A percentile compares a stretch with the other conserved stretches of the same genome.
Evolutionary conservation across 2,797 vertebrate species (phyloP).

Genomic region (Synanceia verrucosa): DNA sequence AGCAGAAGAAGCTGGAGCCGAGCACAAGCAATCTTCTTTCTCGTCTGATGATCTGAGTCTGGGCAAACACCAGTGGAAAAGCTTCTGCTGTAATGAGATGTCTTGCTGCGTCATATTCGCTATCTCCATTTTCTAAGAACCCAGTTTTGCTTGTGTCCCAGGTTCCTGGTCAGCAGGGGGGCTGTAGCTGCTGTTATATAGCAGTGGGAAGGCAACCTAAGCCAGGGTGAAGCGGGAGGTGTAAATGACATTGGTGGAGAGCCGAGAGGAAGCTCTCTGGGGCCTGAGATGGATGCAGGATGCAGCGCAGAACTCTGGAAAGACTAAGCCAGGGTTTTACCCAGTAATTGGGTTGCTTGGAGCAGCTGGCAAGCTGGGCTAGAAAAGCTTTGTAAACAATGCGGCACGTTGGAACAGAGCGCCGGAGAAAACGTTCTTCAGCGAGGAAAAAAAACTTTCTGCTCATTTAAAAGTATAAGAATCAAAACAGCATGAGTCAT

Average conservation of each 20-base stretch:
- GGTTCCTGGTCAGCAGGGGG: conserved; percentile 62
- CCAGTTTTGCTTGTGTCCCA: conserved; percentile 56
- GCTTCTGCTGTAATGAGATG: conserved; percentile 74
- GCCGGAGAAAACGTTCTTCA: conserved; percentile 32
- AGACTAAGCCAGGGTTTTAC: conserved; percentile 74
- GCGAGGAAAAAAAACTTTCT: conserved; percentile 10
- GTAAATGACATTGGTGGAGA: conserved; percentile 77
- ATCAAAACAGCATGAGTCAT: neutral
- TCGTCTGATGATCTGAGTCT: conserved; percentile 63
- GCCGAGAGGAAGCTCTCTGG: conserved; percentile 71
- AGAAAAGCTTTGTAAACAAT: conserved; percentile 72
- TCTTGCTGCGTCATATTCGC: conserved; percentile 70
- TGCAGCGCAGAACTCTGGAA: conserved; percentile 66
- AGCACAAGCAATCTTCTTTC: conserved; percentile 53
- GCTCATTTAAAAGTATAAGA: conserved; percentile 19
- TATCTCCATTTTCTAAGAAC: conserved; percentile 63
- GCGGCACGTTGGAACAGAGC: conserved; percentile 38
- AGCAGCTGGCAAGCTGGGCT: conserved; percentile 70
- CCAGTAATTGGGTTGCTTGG: conserved; percentile 75
- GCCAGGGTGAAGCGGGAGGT: conserved; percentile 67
- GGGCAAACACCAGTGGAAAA: conserved; percentile 69
- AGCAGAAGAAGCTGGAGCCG: conserved; percentile 29
- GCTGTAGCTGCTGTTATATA: conserved; percentile 64
- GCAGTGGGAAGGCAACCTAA: conserved; percentile 69
- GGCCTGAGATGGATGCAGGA: conserved; percentile 72